A percentile compares a stretch with the other conserved stretches of the same genome.
These are phyloP conservation scores for Cyanoramphus novaezelandiae DNA, from an alignment of 2,113 vertebrate genomes.

Conservation along the genomic window DNA sequence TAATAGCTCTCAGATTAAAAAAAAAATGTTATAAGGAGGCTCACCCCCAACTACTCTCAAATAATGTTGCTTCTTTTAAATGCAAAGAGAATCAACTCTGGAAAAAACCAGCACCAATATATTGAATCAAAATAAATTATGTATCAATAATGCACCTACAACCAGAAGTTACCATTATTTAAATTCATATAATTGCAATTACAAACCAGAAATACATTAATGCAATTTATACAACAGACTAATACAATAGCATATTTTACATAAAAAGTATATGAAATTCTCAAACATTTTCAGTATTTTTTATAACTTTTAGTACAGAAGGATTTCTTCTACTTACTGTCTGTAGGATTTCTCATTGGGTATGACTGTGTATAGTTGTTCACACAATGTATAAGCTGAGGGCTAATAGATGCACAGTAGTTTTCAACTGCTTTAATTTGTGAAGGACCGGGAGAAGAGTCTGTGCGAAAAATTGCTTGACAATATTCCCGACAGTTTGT, in stretches of 20 bases:
- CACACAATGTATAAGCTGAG: conserved; percentile 91
- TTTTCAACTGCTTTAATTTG: conserved; percentile 94
- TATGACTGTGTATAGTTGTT: conserved; percentile 97
- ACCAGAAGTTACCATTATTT: neutral
- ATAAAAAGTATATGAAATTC: neutral
- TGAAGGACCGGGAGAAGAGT: conserved; percentile 93
- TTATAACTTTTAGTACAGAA: neutral
- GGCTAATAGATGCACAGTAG: conserved; percentile 91
- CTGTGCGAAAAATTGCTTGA: conserved; percentile 98
- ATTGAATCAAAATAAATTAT: neutral
- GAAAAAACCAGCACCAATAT: neutral
- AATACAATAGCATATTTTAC: neutral
- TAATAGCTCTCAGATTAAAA: neutral
- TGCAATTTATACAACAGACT: neutral
- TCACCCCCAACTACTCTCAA: neutral
- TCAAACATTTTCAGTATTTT: neutral
- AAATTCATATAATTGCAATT: neutral
- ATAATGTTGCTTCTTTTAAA: neutral
- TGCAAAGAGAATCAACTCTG: neutral
- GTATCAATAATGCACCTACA: neutral
- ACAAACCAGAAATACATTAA: neutral
- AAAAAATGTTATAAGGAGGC: neutral
- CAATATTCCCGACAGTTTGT: conserved; percentile 97
- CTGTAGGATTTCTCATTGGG: conserved; percentile 93
- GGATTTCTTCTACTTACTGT: conserved; percentile 83